Conservation (phyloP, 2,888 invertebrate species). For the Drosophila eohydei region DNA sequence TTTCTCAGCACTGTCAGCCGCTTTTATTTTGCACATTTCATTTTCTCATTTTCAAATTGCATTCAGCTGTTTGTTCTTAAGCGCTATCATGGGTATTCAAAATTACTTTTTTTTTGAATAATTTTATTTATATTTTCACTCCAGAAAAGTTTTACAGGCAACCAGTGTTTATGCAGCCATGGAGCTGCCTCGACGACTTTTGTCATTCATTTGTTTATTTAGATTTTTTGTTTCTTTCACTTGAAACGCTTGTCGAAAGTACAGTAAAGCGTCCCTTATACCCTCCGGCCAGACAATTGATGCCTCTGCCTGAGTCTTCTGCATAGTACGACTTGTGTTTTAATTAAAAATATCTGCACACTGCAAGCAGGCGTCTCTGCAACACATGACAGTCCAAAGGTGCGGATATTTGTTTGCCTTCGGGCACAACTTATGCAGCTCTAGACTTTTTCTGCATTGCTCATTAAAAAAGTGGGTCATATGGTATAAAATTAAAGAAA, state of each 20-base stretch:
- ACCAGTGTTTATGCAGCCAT: background rate
- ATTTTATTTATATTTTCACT: constrained; percentile 71
- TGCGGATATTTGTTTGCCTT: constrained; percentile 14
- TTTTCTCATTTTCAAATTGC: constrained; percentile 66
- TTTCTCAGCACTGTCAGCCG: constrained; percentile 40
- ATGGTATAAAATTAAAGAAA: background rate
- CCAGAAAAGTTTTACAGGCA: constrained; percentile 37
- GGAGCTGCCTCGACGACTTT: constrained; percentile 32
- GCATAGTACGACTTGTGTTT: constrained; percentile 38
- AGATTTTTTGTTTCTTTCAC: constrained; percentile 49
- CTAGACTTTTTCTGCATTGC: background rate
- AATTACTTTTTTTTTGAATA: constrained; percentile 71
- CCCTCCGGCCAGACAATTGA: constrained; percentile 47
- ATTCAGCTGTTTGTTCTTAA: constrained; percentile 70
- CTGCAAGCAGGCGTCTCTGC: constrained; percentile 2
- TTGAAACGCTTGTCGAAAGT: constrained; percentile 53
- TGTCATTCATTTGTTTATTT: constrained; percentile 71
- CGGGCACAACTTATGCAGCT: background rate
- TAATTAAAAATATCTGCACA: constrained; percentile 51
- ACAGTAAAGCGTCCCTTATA: constrained; percentile 10
- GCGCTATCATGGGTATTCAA: constrained; percentile 71
- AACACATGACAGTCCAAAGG: constrained; percentile 2
- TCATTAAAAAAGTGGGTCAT: background rate
- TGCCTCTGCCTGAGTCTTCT: constrained; percentile 10
- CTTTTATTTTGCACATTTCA: constrained; percentile 60